phyloP scores from a whole-genome alignment of 2,888 invertebrate genomes.

The Drosophila mayaguana region DNA sequence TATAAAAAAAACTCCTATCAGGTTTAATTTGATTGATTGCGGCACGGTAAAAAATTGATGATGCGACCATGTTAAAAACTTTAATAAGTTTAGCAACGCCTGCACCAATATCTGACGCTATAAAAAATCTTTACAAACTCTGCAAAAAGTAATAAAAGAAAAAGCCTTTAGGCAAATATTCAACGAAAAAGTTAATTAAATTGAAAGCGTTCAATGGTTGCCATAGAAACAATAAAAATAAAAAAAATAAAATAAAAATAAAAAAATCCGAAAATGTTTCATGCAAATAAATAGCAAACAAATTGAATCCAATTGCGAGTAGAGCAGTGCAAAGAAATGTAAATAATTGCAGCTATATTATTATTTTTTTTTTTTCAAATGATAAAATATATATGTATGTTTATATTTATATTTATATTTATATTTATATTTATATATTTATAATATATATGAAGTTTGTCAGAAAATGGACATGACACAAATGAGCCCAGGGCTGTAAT shows the following conservation, averaged over 20 bases:
- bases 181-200: slow-evolving; percentile 70
- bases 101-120: not conserved
- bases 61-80: slow-evolving; percentile 30
- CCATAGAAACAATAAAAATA: slow-evolving; percentile 17
- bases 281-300: slow-evolving; percentile 33
- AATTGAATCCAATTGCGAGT: slow-evolving; percentile 17
- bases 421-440: not conserved
- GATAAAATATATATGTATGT: not conserved
- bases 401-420: not conserved
- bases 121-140: slow-evolving; percentile 27
- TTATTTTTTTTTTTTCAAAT: not conserved
- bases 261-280: slow-evolving; percentile 33
- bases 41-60: slow-evolving; percentile 8
- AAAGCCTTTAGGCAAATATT: slow-evolving; percentile 31
- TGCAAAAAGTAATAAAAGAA: slow-evolving; percentile 5
- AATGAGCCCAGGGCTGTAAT: slow-evolving; percentile 29
- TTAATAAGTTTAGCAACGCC: slow-evolving; percentile 47
- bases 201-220: slow-evolving; percentile 66
- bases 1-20: not conserved
- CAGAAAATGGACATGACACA: slow-evolving; percentile 14
- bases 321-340: slow-evolving; percentile 17
- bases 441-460: slow-evolving; percentile 18
- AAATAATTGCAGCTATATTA: slow-evolving; percentile 16
- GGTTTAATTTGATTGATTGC: slow-evolving; percentile 44
- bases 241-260: slow-evolving; percentile 3